These are phyloP conservation scores for Falcunculus frontatus DNA, from an alignment of 2,113 vertebrate genomes.

Conservation along the genomic window DNA sequence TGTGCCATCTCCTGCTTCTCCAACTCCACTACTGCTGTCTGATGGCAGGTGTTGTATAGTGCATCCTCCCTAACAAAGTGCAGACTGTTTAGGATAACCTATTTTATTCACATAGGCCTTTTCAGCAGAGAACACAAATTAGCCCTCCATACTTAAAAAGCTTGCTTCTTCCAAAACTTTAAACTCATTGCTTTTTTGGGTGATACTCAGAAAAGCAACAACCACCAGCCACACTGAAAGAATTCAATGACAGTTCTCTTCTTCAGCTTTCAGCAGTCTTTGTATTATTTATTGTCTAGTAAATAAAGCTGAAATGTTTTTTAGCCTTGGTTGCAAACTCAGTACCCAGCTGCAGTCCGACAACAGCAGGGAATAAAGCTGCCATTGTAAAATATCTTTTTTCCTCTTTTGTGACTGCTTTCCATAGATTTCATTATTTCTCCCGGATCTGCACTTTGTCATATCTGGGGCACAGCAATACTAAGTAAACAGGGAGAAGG, in stretches of 20 bases:
- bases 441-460: conserved; percentile 32
- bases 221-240: neutral
- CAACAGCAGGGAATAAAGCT: conserved; percentile 58
- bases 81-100: neutral
- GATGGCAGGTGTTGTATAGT: neutral
- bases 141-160: neutral
- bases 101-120: neutral
- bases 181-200: neutral
- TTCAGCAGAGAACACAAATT: neutral
- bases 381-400: conserved; percentile 31
- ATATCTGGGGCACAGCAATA: conserved; percentile 44
- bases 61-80: neutral
- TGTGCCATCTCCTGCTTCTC: neutral
- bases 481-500: conserved; percentile 17
- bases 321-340: conserved; percentile 48
- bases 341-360: conserved; percentile 12
- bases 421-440: conserved; percentile 55
- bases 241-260: conserved; percentile 1
- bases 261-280: conserved; percentile 4
- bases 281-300: conserved; percentile 56
- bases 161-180: neutral
- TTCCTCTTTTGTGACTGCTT: conserved; percentile 24
- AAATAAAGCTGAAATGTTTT: conserved; percentile 62
- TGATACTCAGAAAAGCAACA: neutral
- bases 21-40: neutral